phyloP scores from a whole-genome alignment of 2,888 invertebrate species.

The Eledone cirrhosa region DNA sequence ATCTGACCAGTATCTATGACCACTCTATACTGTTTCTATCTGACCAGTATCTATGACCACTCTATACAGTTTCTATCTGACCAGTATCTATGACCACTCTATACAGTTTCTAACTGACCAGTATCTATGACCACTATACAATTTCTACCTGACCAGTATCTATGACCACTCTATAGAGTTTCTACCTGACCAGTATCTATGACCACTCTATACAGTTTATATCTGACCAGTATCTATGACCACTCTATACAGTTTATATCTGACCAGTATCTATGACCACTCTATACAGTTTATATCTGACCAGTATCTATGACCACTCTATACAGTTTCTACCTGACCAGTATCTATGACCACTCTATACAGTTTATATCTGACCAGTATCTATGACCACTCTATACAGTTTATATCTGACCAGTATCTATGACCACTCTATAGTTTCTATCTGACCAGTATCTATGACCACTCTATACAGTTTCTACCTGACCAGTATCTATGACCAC shows the following conservation, averaged over 20 bases:
- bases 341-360: slow-evolving; percentile 34
- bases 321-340: too few species aligned
- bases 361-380: slow-evolving; percentile 93
- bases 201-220: slow-evolving; percentile 72
- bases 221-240: slow-evolving; percentile 98
- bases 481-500: neutral
- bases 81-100: slow-evolving; percentile 99
- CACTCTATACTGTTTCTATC: slow-evolving; percentile 75
- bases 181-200: too few species aligned
- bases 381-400: slow-evolving; percentile 99
- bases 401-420: too few species aligned
- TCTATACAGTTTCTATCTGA: slow-evolving; percentile 93
- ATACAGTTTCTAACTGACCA: slow-evolving; percentile 73
- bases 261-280: neutral
- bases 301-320: slow-evolving; percentile 99
- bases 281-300: slow-evolving; percentile 81
- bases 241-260: too few species aligned
- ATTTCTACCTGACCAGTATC: slow-evolving; percentile 95
- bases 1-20: too few species aligned
- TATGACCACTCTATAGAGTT: slow-evolving; percentile 99
- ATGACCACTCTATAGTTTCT: slow-evolving; percentile 72
- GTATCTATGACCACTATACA: slow-evolving; percentile 43
- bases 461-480: too few species aligned
- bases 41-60: slow-evolving; percentile 99
- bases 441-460: slow-evolving; percentile 98